Base-by-base conservation (phyloP, 2,888 invertebrate species). In the Congeria kusceri region DNA sequence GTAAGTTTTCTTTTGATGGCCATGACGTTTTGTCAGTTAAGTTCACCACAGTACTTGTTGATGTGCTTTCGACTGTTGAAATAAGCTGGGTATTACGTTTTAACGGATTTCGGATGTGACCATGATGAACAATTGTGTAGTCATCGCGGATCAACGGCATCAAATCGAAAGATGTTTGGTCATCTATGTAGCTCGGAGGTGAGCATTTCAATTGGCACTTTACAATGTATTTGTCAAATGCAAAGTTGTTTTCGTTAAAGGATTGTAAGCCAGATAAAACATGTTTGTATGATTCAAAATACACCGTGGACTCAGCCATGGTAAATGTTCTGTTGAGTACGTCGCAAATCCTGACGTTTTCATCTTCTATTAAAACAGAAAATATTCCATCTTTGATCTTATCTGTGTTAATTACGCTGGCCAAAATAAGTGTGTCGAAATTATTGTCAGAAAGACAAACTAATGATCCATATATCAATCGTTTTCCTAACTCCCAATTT, bases 281-380 rank as follows among this genome's bases (percentile, higher is more conserved):
- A 88, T 96, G 95, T 81, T 96, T 95, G 90, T 97, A 97, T 0
- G 97, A 96, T 90, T 97, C 97, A 90, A 97, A 97, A 92, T 96
- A 97, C 0, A 96, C 95, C 62, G 95, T 95, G 65, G 96, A 96
- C 91, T 97, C 96, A 3, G 96, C 95, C 96, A 97, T 96, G 0
- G 95, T 75, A 72, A 86, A 89, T 13, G 23, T 28, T 23, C 70
- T 66, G 23, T 84, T 78, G 1, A 78, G 15, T 4, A 83, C 25
- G n/a, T 70, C 64, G 7, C 56, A 15, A 44, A 76, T 65, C 4
- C 56, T 58, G 5, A 70, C 63, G 25, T 58, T 29, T 1, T 77
- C 71, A 1, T 80, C 47, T 27, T 78, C 85, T 67, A 89, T 86
- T 4, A 68, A 27, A 7, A 89, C 59, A 20, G 77, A 67, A 20